Percentiles rank a stretch among this genome's conserved stretches.
Conservation (phyloP, 2,888 invertebrate species). For the Lasiommata megera region DNA sequence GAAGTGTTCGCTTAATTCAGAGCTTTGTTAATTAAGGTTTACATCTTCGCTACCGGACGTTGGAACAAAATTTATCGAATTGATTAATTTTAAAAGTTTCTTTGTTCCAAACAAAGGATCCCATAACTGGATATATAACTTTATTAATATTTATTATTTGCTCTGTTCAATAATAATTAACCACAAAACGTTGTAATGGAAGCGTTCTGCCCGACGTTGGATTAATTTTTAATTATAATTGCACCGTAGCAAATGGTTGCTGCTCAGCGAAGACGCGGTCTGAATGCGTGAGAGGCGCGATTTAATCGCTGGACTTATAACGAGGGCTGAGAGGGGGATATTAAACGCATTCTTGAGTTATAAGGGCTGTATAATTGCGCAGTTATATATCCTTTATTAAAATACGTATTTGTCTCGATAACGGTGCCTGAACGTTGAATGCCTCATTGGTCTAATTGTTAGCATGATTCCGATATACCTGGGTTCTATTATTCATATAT, state of each 20-base stretch:
- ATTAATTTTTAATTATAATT: conserved; percentile 77
- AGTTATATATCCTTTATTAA: conserved; percentile 67
- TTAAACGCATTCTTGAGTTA: conserved; percentile 71
- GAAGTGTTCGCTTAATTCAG: conserved; percentile 11
- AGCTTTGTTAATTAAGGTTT: neutral
- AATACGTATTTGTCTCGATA: conserved; percentile 47
- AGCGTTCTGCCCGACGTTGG: conserved; percentile 4
- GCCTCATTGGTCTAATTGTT: no score
- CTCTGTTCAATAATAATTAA: conserved; percentile 2
- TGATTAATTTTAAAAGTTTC: neutral
- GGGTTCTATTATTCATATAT: no score
- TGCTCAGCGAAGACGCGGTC: conserved; percentile 48
- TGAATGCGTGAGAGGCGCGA: conserved; percentile 68
- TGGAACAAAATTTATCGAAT: neutral
- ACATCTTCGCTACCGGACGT: neutral
- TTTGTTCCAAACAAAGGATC: neutral
- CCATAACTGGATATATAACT: neutral
- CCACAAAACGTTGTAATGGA: neutral
- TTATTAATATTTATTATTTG: neutral
- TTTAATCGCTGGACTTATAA: conserved; percentile 73
- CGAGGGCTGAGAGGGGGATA: conserved; percentile 57
- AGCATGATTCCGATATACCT: no score
- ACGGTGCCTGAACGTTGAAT: no score
- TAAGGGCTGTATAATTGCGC: conserved; percentile 66
- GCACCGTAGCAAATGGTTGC: conserved; percentile 58